These are phyloP conservation scores for Acropora tenuis DNA, from an alignment of 64 coral and sea anemone species.

Conservation along the genomic window DNA sequence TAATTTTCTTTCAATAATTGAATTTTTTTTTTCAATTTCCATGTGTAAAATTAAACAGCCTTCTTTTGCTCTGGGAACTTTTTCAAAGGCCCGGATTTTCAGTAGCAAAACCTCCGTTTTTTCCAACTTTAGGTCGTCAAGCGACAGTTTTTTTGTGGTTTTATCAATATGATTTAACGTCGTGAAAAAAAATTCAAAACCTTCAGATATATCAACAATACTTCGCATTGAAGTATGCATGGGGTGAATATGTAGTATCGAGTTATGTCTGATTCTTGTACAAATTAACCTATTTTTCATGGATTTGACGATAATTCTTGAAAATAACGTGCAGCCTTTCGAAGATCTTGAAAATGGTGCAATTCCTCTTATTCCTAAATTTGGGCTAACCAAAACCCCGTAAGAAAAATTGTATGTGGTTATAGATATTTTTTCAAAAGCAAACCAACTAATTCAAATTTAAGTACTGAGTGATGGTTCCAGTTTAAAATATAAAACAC, in stretches of 20 bases:
- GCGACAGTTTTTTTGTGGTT: conserved; percentile 5
- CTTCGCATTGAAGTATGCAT: background rate
- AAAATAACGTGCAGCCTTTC: background rate
- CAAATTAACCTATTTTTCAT: conserved; percentile 5
- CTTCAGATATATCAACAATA: conserved; percentile 4
- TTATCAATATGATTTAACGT: background rate
- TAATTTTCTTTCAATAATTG: background rate
- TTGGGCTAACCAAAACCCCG: background rate
- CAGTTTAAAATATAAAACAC: background rate
- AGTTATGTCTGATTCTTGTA: background rate
- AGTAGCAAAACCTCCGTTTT: background rate
- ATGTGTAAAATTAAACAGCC: too few species aligned
- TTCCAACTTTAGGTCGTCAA: background rate
- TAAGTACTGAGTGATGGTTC: background rate
- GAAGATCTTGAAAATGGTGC: background rate
- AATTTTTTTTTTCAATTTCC: background rate
- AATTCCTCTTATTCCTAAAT: background rate
- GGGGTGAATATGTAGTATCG: background rate
- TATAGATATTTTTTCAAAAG: background rate
- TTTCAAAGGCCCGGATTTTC: background rate
- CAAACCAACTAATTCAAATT: background rate
- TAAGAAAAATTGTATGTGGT: background rate
- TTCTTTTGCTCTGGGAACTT: background rate
- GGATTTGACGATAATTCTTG: background rate
- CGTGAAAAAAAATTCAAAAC: conserved; percentile 12